Percentiles rank a stretch among this genome's conserved stretches.
Conservation (phyloP, 2,888 invertebrate species). For the Zhuqinia jingwanae region DNA sequence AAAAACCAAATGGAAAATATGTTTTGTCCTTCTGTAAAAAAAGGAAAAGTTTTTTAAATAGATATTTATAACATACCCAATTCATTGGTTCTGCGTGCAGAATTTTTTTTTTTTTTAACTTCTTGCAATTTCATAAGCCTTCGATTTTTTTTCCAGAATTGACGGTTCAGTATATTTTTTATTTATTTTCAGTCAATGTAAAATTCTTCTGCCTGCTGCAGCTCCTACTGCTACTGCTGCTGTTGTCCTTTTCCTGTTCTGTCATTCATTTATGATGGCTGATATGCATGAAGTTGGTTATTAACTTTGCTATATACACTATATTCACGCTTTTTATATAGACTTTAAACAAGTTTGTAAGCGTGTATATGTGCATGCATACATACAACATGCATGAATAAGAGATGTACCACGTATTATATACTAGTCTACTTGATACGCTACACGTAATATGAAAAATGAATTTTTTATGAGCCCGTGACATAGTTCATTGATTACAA, state of each 20-base stretch:
- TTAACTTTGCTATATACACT: not conserved
- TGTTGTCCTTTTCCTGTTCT: too few species aligned
- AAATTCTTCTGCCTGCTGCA: not conserved
- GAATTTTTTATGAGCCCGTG: constrained; percentile 50
- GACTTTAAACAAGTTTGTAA: not conserved
- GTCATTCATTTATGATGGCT: too few species aligned
- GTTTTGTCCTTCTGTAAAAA: too few species aligned
- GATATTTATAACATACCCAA: too few species aligned
- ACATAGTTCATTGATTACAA: constrained; percentile 53
- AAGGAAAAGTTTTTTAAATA: too few species aligned
- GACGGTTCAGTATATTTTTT: not conserved
- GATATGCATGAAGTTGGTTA: too few species aligned
- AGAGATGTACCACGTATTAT: not conserved
- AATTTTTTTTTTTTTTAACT: not conserved
- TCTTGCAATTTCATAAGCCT: not conserved
- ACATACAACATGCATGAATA: not conserved
- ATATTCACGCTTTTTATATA: not conserved
- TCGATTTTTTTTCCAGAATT: constrained; percentile 33
- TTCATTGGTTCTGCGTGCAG: too few species aligned
- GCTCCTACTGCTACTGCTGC: too few species aligned
- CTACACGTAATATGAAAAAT: constrained; percentile 25
- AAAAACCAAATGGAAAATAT: too few species aligned
- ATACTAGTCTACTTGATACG: constrained; percentile 1
- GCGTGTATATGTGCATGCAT: not conserved
- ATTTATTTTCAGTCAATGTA: not conserved